These are phyloP conservation scores for Periplaneta americana DNA, from an alignment of 1,140 invertebrate genomes.

Conservation along the genomic window DNA sequence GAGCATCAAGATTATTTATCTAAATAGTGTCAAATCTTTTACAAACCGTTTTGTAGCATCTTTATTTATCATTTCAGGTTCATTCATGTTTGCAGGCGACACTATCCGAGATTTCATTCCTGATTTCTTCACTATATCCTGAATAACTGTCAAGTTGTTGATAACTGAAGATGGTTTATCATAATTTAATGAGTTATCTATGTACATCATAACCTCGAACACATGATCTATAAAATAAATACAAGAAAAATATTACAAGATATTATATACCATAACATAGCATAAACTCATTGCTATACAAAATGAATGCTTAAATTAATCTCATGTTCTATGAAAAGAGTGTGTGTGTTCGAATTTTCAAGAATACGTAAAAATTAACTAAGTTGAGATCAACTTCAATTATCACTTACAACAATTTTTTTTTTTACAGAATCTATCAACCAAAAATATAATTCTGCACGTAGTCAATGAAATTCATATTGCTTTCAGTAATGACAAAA, in stretches of 20 bases:
- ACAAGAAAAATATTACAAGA: slow-evolving; percentile 9
- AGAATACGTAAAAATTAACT: not conserved
- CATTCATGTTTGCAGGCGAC: slow-evolving; percentile 35
- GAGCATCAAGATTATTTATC: too few relatives aligned
- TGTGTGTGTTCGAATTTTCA: not conserved
- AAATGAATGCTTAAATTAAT: not conserved
- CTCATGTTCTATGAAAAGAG: not conserved
- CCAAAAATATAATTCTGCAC: too few relatives aligned
- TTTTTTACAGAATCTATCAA: not conserved
- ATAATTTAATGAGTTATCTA: slow-evolving; percentile 51
- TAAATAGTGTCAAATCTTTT: not conserved
- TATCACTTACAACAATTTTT: not conserved
- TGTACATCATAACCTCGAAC: slow-evolving; percentile 59
- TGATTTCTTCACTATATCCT: slow-evolving; percentile 57
- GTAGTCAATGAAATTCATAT: too few relatives aligned
- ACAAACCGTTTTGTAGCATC: slow-evolving; percentile 23
- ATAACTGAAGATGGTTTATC: slow-evolving; percentile 40
- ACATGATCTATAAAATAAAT: slow-evolving; percentile 53
- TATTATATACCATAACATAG: slow-evolving; percentile 1
- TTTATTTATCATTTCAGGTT: slow-evolving; percentile 36
- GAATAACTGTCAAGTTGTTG: slow-evolving; percentile 49
- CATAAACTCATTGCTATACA: not conserved
- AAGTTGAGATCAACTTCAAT: not conserved
- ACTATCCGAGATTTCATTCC: slow-evolving; percentile 52
- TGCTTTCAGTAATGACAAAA: too few relatives aligned